Conservation (phyloP, 2,113 vertebrate species). For the Xerus inauris region DNA sequence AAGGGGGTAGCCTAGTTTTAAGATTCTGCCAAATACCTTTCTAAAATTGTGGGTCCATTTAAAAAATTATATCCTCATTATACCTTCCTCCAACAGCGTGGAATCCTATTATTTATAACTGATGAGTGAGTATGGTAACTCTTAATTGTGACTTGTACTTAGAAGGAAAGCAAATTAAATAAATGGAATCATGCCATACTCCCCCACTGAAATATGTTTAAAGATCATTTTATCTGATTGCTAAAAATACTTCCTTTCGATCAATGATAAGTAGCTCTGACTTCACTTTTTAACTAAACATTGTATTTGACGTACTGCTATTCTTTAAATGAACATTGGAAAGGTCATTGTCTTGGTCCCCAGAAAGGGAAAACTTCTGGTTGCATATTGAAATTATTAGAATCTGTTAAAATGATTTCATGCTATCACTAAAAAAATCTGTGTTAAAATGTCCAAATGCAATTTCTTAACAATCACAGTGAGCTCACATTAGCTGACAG, state of each 20-base stretch:
- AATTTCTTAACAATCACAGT: background rate
- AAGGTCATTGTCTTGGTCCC: background rate
- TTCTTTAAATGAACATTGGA: constrained; percentile 31
- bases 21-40: background rate
- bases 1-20: background rate
- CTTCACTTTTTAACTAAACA: background rate
- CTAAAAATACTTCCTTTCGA: background rate
- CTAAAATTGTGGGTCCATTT: background rate
- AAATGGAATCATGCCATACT: background rate
- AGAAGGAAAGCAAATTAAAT: background rate
- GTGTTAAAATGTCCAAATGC: background rate
- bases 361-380: background rate
- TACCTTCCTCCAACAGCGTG: background rate
- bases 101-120: background rate
- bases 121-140: background rate
- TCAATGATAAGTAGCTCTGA: background rate
- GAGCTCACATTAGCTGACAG: background rate
- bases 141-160: background rate
- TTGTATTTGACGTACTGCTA: background rate
- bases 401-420: background rate
- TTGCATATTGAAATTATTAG: background rate
- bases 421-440: background rate
- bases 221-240: background rate
- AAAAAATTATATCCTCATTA: background rate
- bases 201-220: background rate